Evolutionary conservation across 2,113 vertebrate species (phyloP), one percentile per base, ranked within the genome.

Genomic region (Bubo blakistoni): DNA sequence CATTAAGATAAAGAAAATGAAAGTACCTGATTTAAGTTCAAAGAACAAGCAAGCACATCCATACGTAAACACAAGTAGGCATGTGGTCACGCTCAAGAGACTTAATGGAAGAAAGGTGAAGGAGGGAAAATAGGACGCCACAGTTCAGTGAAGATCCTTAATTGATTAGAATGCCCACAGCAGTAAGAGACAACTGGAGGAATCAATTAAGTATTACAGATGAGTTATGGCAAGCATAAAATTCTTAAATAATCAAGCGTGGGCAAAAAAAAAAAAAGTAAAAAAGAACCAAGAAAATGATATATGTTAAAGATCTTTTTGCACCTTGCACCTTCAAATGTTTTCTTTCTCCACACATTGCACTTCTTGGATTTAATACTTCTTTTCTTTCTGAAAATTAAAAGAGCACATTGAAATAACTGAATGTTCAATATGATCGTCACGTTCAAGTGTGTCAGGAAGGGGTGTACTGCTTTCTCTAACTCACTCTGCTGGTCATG

Each of bases 171-270:
- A 94, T 81, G 78, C 52, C 81, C 93, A 85, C 36, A 88, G 82
- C 91, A 91, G 88, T 91, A 82, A 96, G 44, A 96, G 51, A 89
- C 46, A 92, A 97, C 36, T 91, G 69, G 54, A 93, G 93, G 71
- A 94, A 92, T 96, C 79, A 92, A 66, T 97, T 95, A 97, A 97
- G 95, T 81, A 96, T 93, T 91, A 96, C 92, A 94, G 88, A 95
- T 63, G 79, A 52, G 11, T 82, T 96, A 91, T 57, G 74, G 74
- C 85, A 96, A 96, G 72, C 73, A 90, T 91, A 92, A 97, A 88
- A 85, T 69, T 70, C 94, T 63, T 91, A 93, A 80, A 92, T 94
- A 91, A 91, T 90, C 70, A 91, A 96, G 79, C 3, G 0, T 62
- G 54, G 30, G 29, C 4, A 79, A n/a, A n/a, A 58, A 47, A 91